Conservation (phyloP, 2,888 invertebrate species). For the Antheraea yamamai region DNA sequence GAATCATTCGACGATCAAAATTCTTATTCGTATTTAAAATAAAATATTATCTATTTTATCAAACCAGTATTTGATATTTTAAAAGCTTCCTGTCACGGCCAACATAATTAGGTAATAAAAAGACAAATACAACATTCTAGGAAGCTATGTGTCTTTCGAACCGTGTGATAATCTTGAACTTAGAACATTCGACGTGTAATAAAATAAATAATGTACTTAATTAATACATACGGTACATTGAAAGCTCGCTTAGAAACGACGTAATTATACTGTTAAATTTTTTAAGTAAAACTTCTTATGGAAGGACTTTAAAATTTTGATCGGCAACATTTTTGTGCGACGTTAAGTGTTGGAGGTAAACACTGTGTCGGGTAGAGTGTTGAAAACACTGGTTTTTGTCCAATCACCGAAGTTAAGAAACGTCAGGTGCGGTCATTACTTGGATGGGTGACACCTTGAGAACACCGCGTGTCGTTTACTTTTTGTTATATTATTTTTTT, state of each 20-base stretch:
- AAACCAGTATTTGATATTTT: background rate
- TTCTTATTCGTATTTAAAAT: background rate
- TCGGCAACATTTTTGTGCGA: too few relatives aligned
- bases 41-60: background rate
- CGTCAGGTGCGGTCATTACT: too few relatives aligned
- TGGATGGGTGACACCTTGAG: too few relatives aligned
- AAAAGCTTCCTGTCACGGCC: background rate
- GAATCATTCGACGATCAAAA: background rate
- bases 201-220: background rate
- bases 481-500: too few relatives aligned
- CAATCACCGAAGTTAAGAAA: too few relatives aligned
- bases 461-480: too few relatives aligned
- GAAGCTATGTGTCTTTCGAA: background rate
- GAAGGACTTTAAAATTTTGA: too few relatives aligned
- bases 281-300: too few relatives aligned
- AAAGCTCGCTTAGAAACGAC: background rate
- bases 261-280: too few relatives aligned
- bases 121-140: background rate
- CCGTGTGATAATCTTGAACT: conserved; percentile 8
- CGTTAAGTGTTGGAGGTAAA: too few relatives aligned
- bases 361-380: too few relatives aligned
- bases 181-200: background rate
- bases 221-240: background rate
- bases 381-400: too few relatives aligned
- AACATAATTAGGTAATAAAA: conserved; percentile 2